Evolutionary conservation across 2,797 vertebrate species (phyloP).

Genomic region (Acipenser ruthenus): DNA sequence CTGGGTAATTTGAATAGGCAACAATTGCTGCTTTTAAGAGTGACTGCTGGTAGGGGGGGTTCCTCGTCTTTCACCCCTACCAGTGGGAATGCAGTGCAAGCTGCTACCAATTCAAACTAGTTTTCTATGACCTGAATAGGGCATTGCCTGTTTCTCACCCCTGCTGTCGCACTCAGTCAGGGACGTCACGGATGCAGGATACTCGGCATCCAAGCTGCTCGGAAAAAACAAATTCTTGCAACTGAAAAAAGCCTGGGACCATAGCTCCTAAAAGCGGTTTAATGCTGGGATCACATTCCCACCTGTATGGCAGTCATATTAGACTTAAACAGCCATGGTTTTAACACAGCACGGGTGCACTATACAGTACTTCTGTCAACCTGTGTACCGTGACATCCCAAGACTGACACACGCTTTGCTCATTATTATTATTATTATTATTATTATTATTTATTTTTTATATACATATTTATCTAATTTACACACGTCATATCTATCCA

Average conservation of each 20-base stretch:
- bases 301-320: neutral
- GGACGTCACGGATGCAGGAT: neutral
- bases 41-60: too few species aligned
- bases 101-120: too few species aligned
- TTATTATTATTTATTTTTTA: conserved; percentile 63
- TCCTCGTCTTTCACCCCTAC: too few species aligned
- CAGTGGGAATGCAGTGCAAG: too few species aligned
- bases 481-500: conserved; percentile 59
- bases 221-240: neutral
- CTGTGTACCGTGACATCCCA: conserved; percentile 5
- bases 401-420: conserved; percentile 40
- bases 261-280: neutral
- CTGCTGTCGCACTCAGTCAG: neutral
- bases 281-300: neutral
- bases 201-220: neutral
- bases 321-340: neutral
- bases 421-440: conserved; percentile 53
- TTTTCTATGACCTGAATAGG: too few species aligned
- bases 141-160: neutral
- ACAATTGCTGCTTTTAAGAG: too few species aligned
- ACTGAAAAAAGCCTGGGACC: neutral
- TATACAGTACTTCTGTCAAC: neutral
- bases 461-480: conserved; percentile 68
- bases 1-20: too few species aligned
- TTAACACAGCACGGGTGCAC: neutral